Conservation (phyloP, 2,797 vertebrate genomes). For the Valencia hispanica region DNA sequence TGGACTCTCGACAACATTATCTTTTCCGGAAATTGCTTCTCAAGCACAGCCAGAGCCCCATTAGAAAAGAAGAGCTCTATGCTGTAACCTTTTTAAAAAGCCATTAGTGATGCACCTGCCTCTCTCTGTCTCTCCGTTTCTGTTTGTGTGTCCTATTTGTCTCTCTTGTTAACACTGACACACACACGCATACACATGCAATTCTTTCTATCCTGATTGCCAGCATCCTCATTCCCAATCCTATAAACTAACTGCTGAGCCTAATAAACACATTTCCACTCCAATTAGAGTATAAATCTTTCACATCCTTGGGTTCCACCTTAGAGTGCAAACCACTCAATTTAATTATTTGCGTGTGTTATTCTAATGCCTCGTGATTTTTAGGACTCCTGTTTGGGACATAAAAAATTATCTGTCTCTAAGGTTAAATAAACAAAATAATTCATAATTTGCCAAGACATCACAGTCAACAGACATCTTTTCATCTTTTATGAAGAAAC, state of each 20-base stretch:
- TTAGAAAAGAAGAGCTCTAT: slow-evolving; percentile 80
- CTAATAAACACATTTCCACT: slow-evolving; percentile 57
- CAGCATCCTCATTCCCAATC: slow-evolving; percentile 53
- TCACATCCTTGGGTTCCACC: slow-evolving; percentile 64
- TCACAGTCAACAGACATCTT: neutral
- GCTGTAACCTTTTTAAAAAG: slow-evolving; percentile 85
- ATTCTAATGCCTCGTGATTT: slow-evolving; percentile 48
- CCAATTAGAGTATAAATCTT: slow-evolving; percentile 65
- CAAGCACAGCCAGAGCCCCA: slow-evolving; percentile 80
- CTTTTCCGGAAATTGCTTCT: slow-evolving; percentile 83
- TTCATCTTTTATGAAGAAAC: slow-evolving; percentile 22
- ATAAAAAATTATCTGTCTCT: slow-evolving; percentile 41
- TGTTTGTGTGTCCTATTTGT: slow-evolving; percentile 73
- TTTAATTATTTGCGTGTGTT: slow-evolving; percentile 60
- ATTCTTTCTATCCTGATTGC: slow-evolving; percentile 60
- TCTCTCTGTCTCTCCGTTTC: slow-evolving; percentile 50
- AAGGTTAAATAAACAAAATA: slow-evolving; percentile 29
- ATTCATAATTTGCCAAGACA: slow-evolving; percentile 39
- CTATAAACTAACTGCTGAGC: slow-evolving; percentile 60
- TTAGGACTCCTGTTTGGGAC: slow-evolving; percentile 45
- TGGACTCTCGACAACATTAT: slow-evolving; percentile 79
- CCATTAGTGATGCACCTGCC: slow-evolving; percentile 83
- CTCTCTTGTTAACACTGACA: slow-evolving; percentile 74
- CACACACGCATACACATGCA: slow-evolving; percentile 57
- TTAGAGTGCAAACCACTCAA: slow-evolving; percentile 57